Percentiles rank a stretch among this genome's conserved stretches.
phyloP scores from a whole-genome alignment of 2,113 vertebrate genomes.

The Anguilla rostrata region DNA sequence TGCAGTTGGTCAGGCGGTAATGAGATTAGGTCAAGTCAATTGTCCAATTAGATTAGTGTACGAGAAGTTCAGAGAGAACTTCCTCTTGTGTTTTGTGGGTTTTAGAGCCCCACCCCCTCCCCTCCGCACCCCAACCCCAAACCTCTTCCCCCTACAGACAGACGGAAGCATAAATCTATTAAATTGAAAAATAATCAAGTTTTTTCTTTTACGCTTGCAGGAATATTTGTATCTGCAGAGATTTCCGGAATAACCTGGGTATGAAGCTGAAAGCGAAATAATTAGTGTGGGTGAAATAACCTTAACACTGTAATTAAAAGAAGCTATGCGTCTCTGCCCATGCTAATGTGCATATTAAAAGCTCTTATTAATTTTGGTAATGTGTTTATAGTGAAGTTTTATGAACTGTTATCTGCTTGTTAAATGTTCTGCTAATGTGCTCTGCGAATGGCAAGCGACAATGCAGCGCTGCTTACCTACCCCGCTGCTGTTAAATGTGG shows the following conservation, averaged over 20 bases:
- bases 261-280: constrained; percentile 37
- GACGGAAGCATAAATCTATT: constrained; percentile 33
- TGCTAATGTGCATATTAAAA: constrained; percentile 8
- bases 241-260: constrained; percentile 24
- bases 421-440: background rate
- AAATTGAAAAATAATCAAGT: constrained; percentile 43
- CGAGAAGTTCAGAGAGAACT: constrained; percentile 40
- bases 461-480: background rate
- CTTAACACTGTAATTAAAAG: constrained; percentile 44
- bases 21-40: constrained; percentile 42
- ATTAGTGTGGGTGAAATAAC: constrained; percentile 33
- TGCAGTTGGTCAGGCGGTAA: constrained; percentile 35
- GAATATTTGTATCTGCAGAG: constrained; percentile 37
- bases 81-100: constrained; percentile 18
- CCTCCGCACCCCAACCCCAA: background rate
- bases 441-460: background rate
- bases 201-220: constrained; percentile 29
- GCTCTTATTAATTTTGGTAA: constrained; percentile 31
- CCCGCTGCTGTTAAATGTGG: background rate
- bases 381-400: background rate
- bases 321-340: constrained; percentile 31
- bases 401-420: background rate
- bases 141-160: background rate
- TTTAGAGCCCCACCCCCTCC: background rate
- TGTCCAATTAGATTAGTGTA: constrained; percentile 43